phyloP scores from a whole-genome alignment of 2,113 vertebrate species.

The Eulacestoma nigropectus region DNA sequence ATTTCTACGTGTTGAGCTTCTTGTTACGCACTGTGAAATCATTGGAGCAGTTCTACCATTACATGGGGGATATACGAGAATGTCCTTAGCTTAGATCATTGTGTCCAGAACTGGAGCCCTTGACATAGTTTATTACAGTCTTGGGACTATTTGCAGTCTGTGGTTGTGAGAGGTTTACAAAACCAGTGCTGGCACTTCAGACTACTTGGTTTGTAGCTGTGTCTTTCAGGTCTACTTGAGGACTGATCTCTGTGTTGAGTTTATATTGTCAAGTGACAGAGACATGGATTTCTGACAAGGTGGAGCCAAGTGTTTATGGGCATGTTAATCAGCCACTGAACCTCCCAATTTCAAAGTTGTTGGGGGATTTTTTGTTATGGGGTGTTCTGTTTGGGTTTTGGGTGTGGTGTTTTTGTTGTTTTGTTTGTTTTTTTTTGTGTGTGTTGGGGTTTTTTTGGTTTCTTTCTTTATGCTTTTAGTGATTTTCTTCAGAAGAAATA shows the following conservation, averaged over 20 bases:
- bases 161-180: neutral
- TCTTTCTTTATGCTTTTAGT: neutral
- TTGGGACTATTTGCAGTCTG: neutral
- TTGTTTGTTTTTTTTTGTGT: neutral
- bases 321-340: neutral
- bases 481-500: neutral
- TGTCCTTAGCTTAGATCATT: neutral
- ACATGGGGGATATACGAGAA: no score
- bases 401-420: no score
- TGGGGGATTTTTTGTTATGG: neutral
- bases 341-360: neutral
- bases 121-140: neutral
- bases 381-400: no score
- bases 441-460: neutral
- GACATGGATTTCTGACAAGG: neutral
- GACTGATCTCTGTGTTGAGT: neutral
- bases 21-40: neutral
- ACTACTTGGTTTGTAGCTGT: neutral
- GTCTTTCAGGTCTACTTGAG: neutral
- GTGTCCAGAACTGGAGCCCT: neutral
- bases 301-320: neutral
- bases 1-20: neutral
- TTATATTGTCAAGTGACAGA: fast-evolving
- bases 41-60: neutral
- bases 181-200: neutral